Evolutionary conservation across 2,888 invertebrate species (phyloP).

Genomic region (Cheilosia vulpina): DNA sequence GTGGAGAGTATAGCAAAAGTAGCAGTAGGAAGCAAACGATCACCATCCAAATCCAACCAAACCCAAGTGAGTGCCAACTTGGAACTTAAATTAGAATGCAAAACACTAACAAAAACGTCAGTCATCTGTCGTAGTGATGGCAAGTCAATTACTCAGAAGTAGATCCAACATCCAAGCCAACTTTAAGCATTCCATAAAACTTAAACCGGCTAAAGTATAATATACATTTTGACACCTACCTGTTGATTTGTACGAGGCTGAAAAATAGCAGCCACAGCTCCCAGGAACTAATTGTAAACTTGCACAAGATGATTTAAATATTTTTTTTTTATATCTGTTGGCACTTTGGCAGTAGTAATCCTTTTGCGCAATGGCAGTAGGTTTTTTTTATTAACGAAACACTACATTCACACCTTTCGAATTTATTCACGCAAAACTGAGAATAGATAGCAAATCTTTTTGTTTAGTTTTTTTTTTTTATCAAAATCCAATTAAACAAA

Average conservation of each 20-base stretch:
- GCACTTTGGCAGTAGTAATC: conserved; percentile 44
- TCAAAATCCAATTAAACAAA: conserved; percentile 44
- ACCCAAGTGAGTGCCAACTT: conserved; percentile 61
- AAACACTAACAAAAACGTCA: conserved; percentile 55
- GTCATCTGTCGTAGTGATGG: background rate
- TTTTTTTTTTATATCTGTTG: conserved; percentile 9
- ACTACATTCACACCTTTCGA: conserved; percentile 45
- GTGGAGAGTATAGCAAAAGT: background rate
- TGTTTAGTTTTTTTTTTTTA: conserved; percentile 11
- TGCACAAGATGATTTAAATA: conserved; percentile 40
- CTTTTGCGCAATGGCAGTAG: conserved; percentile 70
- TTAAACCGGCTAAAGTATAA: conserved; percentile 55
- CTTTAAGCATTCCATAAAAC: background rate
- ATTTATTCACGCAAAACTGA: conserved; percentile 41
- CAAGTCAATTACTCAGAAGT: background rate
- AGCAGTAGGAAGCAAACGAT: conserved; percentile 33
- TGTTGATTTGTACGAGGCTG: conserved; percentile 61
- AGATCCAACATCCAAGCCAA: background rate
- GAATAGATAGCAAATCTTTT: conserved; percentile 38
- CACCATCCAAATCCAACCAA: background rate
- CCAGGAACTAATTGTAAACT: conserved; percentile 25
- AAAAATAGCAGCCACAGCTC: background rate
- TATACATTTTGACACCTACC: conserved; percentile 56
- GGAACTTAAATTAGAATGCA: conserved; percentile 64
- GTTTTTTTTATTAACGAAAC: conserved; percentile 18